Base-by-base conservation (phyloP, 2,888 invertebrate genomes). In the Scaptomyza parva region DNA sequence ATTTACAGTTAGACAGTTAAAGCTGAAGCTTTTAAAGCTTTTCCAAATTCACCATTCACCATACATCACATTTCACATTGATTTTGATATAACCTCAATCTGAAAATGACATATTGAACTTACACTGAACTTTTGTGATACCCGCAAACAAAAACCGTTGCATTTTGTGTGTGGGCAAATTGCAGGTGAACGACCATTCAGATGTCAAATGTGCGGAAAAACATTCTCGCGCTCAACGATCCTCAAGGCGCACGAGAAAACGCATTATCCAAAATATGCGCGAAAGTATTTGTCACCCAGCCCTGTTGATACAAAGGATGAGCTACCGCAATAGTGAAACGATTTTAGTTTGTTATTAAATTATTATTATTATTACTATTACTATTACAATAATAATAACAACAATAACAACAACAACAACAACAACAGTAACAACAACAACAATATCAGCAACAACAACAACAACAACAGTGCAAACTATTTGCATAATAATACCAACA, bases 161-260 rank as follows among this genome's bases (percentile, higher is more conserved):
- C 17, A 26, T 43, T 35, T 35, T n/a, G 48, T 48, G 35, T 35
- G 54, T 37, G 43, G 20, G 60, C 41, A 53, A 40, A 20, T 48
- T 59, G 24, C 67, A 94, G 94, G 97, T 81, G 97, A 97, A 92
- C 93, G 97, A 82, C 97, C 97, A 45, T 97, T 97, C 93, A 94
- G 97, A 86, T 97, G 97, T 92, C 95, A 95, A 70, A 93, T 97
- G 84, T 97, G 97, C 92, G 97, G 97, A 74, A 97, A 97, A 92
- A 97, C 97, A 74, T 97, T 97, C 92, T 97, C 97, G 74, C 94
- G 97, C 87, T 97, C 97, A 82, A 97, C 97, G 75, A 97, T 97
- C 91, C 92, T 97, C 83, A 97, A 97, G 92, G 97, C 97, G 84
- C 97, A 97, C 92, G 97, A 97, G 92, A 97, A 97, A 93, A 97